Evolutionary conservation across 2,797 vertebrate genomes (phyloP).

Genomic region (Microctenopoma stevenorrisi): DNA sequence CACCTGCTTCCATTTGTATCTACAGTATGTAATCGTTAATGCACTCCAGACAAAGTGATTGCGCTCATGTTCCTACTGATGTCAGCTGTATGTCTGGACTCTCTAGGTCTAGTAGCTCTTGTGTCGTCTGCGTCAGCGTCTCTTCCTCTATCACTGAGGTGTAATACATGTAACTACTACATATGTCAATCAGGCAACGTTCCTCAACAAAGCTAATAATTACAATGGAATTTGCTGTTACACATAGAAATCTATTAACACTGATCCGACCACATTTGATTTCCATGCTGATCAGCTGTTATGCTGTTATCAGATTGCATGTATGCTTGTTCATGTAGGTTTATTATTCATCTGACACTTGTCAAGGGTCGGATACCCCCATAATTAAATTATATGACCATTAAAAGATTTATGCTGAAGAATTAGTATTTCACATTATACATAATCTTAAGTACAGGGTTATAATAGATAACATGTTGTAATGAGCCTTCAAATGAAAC

Average conservation of each 20-base stretch:
- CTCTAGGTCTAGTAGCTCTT: slow-evolving; percentile 19
- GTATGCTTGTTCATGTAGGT: slow-evolving; percentile 13
- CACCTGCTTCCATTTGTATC: slow-evolving; percentile 63
- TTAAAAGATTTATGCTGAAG: slow-evolving; percentile 26
- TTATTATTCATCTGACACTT: slow-evolving; percentile 11
- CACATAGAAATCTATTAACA: slow-evolving; percentile 6
- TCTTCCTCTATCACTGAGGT: slow-evolving; percentile 3
- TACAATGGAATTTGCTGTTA: neutral
- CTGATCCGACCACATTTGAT: slow-evolving; percentile 27
- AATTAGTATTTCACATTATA: neutral
- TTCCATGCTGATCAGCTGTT: slow-evolving; percentile 20
- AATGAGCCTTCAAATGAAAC: slow-evolving; percentile 6
- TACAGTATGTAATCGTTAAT: slow-evolving; percentile 57
- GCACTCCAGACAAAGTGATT: slow-evolving; percentile 55
- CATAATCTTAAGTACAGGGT: slow-evolving; percentile 12
- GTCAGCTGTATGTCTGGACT: slow-evolving; percentile 58
- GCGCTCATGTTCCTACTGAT: slow-evolving; percentile 59
- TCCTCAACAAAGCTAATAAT: neutral
- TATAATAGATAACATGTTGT: slow-evolving; percentile 10
- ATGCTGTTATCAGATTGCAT: slow-evolving; percentile 34
- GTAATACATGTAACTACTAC: neutral
- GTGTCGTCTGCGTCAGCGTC: slow-evolving; percentile 18
- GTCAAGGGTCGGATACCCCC: slow-evolving; percentile 21
- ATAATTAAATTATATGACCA: slow-evolving; percentile 39
- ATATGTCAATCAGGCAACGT: neutral